Conservation (phyloP, 2,113 vertebrate species). For the Argyrosomus japonicus region DNA sequence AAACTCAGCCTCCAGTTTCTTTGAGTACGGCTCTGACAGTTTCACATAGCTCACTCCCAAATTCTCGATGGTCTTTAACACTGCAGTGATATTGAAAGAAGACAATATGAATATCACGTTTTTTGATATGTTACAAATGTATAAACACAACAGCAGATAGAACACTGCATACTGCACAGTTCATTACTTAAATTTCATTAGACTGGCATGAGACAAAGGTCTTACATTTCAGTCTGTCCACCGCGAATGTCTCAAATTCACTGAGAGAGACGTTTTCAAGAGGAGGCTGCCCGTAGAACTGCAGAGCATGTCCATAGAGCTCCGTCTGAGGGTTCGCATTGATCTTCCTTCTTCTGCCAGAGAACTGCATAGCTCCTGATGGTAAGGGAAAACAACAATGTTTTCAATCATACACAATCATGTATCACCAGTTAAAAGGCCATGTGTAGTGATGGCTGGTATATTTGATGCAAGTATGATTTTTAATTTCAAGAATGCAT, state of each 20-base stretch:
- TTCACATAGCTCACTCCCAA: slow-evolving; percentile 90
- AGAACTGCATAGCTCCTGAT: slow-evolving; percentile 77
- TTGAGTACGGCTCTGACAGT: slow-evolving; percentile 77
- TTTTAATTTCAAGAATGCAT: not conserved
- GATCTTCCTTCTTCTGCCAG: slow-evolving; percentile 67
- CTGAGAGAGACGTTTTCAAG: slow-evolving; percentile 90
- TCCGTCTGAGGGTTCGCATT: slow-evolving; percentile 72
- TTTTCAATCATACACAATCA: not conserved
- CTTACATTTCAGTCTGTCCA: slow-evolving; percentile 94
- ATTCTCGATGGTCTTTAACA: slow-evolving; percentile 93
- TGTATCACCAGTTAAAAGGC: not conserved
- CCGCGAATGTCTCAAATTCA: slow-evolving; percentile 93
- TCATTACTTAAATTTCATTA: not conserved
- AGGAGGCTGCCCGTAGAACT: slow-evolving; percentile 93
- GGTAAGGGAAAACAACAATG: not conserved
- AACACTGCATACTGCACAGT: not conserved
- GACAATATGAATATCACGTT: not conserved
- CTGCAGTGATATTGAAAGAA: slow-evolving; percentile 74
- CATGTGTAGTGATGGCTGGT: not conserved
- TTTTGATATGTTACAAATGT: not conserved
- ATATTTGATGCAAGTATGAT: not conserved
- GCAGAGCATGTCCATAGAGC: slow-evolving; percentile 88
- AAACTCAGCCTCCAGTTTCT: slow-evolving; percentile 83
- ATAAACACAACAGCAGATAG: not conserved
- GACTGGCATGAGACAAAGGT: not conserved